Evolutionary conservation across 2,113 vertebrate genomes (phyloP).

Genomic region (Oreochromis aureus): DNA sequence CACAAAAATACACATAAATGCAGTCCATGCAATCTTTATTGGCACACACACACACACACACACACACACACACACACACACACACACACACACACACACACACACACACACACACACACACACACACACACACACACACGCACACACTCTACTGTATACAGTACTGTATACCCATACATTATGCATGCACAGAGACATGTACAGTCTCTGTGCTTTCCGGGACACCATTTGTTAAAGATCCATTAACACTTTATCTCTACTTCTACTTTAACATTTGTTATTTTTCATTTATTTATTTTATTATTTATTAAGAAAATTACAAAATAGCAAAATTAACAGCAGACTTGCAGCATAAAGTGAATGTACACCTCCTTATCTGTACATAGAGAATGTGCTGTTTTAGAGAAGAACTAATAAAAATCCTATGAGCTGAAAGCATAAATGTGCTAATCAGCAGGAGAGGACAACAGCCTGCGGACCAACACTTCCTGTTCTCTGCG

Average conservation of each 20-base stretch:
- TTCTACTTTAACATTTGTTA: background rate
- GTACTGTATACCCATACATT: background rate
- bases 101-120: background rate
- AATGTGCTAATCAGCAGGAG: background rate
- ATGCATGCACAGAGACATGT: background rate
- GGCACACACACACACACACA: background rate
- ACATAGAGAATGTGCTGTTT: fast-evolving
- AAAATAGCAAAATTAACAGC: background rate
- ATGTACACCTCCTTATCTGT: fast-evolving
- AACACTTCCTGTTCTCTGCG: fast-evolving
- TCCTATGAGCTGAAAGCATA: background rate
- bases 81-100: background rate
- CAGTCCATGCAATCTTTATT: background rate
- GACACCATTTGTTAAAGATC: background rate
- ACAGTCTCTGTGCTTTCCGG: background rate
- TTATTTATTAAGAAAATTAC: background rate
- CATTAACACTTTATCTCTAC: background rate
- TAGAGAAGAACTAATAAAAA: fast-evolving
- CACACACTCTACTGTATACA: background rate
- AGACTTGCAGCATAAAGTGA: background rate
- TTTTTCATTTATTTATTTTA: too few relatives aligned
- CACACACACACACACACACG: background rate
- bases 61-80: background rate
- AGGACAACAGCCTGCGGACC: background rate
- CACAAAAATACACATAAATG: background rate